Conservation (phyloP, 2,888 invertebrate species). For the Apamea monoglypha region DNA sequence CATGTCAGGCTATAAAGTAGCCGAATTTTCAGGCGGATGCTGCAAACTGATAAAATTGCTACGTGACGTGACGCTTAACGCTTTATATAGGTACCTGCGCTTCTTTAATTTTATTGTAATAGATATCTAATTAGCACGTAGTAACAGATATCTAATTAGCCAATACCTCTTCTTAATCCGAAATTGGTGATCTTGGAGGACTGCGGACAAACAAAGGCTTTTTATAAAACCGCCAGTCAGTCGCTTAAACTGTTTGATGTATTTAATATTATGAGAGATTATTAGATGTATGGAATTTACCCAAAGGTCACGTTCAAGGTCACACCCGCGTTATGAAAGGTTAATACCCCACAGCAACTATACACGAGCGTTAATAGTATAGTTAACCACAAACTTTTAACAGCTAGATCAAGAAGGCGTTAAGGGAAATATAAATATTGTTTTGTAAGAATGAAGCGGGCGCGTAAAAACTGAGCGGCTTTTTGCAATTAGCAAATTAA, state of each 20-base stretch:
- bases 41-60: neutral
- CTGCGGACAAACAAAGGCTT: neutral
- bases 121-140: neutral
- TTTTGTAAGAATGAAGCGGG: neutral
- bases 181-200: neutral
- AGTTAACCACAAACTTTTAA: slow-evolving; percentile 1
- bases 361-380: slow-evolving; percentile 13
- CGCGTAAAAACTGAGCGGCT: neutral
- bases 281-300: slow-evolving; percentile 1
- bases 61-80: neutral
- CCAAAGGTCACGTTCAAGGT: slow-evolving; percentile 12
- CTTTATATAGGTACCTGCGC: neutral
- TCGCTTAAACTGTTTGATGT: slow-evolving; percentile 4
- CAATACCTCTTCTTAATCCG: neutral
- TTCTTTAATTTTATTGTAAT: neutral
- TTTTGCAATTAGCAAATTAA: neutral
- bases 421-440: too few relatives aligned
- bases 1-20: neutral
- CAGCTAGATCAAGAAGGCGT: slow-evolving; percentile 4
- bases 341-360: slow-evolving; percentile 6
- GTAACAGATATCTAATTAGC: neutral
- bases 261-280: slow-evolving; percentile 1
- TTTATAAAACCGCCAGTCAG: slow-evolving; percentile 3
- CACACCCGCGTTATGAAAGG: neutral
- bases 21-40: neutral